Evolutionary conservation across 2,797 vertebrate species (phyloP), one percentile per base, ranked within the genome.

Genomic region (Characodon lateralis): DNA sequence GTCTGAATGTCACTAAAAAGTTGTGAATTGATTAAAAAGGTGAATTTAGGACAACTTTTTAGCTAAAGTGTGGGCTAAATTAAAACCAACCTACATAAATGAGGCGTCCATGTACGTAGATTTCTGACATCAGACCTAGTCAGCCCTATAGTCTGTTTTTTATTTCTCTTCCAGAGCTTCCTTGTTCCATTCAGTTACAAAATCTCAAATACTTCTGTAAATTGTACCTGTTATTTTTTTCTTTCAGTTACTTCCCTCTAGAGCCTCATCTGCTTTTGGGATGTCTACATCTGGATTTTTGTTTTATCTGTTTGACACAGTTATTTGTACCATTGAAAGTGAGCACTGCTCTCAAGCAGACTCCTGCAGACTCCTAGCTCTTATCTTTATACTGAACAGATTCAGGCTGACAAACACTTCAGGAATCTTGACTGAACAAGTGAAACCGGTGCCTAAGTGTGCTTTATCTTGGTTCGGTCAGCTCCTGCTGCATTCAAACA

Each of bases 381-480:
- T 73, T 78, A 69, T 69, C 61, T 73, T 78, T 12, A 28, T n/a
- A 26, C 68, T 41, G 51, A 78, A 63, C 56, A 72, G 69, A 72
- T 50, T 65, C 58, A 43, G 46, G 26, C 31, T 65, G 56, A 72
- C 31, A 22, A 51, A 78, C 46, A 22, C 77, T 22, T 16, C 56
- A 63, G 56, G 46, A 72, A 72, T 77, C 58, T 56, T 16, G 43
- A 20, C 71, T 46, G n/a, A 73, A 55, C 59, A 46, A 78, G 51
- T 58, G 22, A 73, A 78, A 73, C 63, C 1, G 46, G 46, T 72
- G 68, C 53, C 53, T 4, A 14, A 51, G 28, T 63, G 50, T 71
- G 48, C 41, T 73, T 78, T 58, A 68, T 73, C 70, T 78, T 35
- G 28, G 51, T 50, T 58, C 75, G 35, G 41, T 63, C 69, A 46